These are phyloP conservation scores for Bombus waltoni DNA, from an alignment of 1,140 invertebrate genomes.

Conservation along the genomic window DNA sequence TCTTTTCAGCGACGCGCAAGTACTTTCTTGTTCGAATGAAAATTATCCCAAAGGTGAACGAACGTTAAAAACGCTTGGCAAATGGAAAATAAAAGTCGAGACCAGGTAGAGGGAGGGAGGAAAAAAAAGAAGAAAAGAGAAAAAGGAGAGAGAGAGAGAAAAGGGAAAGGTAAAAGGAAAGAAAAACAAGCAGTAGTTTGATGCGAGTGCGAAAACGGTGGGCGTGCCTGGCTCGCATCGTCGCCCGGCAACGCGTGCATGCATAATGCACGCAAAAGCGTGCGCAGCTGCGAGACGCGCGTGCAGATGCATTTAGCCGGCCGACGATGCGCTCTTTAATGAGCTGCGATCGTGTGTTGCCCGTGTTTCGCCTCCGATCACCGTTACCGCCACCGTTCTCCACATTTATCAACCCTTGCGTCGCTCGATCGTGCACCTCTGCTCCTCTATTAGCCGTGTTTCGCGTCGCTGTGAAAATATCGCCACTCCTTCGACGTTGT, in stretches of 20 bases:
- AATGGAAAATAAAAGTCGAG: not conserved
- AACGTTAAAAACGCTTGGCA: not conserved
- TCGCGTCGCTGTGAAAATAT: too few species aligned
- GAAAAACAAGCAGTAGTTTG: not conserved
- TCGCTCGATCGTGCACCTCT: too few species aligned
- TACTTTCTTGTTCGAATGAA: not conserved
- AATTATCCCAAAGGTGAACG: not conserved
- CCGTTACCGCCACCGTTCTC: not conserved
- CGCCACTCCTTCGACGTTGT: too few species aligned
- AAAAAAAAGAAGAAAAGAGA: not conserved
- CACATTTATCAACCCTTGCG: too few species aligned
- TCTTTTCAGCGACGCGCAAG: too few species aligned
- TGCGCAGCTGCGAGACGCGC: constrained; percentile 52
- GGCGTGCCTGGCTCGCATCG: constrained; percentile 66
- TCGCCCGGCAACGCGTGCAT: constrained; percentile 66
- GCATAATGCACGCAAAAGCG: constrained; percentile 69
- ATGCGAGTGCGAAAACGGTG: constrained; percentile 59
- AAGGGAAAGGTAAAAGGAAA: not conserved
- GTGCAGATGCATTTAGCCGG: constrained; percentile 55
- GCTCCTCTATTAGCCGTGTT: too few species aligned
- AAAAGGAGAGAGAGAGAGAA: not conserved
- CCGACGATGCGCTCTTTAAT: constrained; percentile 50
- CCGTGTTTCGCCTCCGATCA: not conserved
- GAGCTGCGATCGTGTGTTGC: constrained; percentile 38
- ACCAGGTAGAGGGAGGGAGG: too few species aligned